Base-by-base conservation (phyloP, 35 echinoderm and acorn worm genomes). In the Diadema setosum region DNA sequence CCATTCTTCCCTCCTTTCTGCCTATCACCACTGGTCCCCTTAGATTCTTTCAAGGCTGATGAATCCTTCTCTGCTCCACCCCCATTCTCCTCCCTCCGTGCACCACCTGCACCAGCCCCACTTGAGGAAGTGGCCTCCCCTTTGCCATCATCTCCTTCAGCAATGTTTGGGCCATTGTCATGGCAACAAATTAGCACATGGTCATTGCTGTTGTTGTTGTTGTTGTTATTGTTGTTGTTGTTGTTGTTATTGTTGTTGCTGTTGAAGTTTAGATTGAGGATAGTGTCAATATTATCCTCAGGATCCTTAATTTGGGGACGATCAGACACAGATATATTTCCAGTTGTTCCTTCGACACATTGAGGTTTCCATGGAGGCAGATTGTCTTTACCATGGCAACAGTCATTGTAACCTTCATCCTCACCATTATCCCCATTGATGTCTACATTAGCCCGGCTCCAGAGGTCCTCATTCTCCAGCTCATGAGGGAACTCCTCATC, bases 121-220 rank as follows among this genome's bases (percentile, higher is more conserved):
- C 21, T 6, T 11, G 17, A 60, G 34, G 82, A 84, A 40, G 82
- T 50, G 20, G 41, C 33, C 42, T 31, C 42, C 56, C 42, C 61
- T 26, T 85, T 85, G 23, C 83, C 85, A 36, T 70, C 85, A 16
- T 87, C 63, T 29, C 65, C 85, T 30, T 87, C 65, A 9, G 27
- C 40, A 24, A 16, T 46, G 42, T 87, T 70, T 27, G 61, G 27
- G 45, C 40, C 46, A 65, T 87, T 37, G 85, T 74, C 65, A 75
- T 74, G 64, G 43, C 85, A 85, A 85, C 83, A 30, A 8, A 12
- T 33, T 14, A 33, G 27, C 8, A 34, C 63, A 67, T 34, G 12
- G 25, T 67, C 23, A 44, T 78, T 78, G 73, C 40, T 78, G 73
- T 78, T 78, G 44, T 78, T 78, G 40, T 78, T 78, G 73, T 67